Conservation (phyloP, 2,113 vertebrate species). For the Eudorcas thomsonii region DNA sequence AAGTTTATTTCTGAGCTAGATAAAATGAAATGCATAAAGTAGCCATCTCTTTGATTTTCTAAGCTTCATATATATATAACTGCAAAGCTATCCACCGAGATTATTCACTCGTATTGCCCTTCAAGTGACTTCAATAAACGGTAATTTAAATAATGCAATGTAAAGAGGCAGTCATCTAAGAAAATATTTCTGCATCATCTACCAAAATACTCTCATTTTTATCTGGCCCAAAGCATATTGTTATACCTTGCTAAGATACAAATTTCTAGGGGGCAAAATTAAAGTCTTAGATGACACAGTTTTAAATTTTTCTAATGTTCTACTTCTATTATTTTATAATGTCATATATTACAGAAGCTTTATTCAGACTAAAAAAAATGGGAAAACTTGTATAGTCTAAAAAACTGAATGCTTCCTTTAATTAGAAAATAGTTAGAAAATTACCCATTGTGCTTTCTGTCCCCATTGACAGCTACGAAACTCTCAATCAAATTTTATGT, state of each 20-base stretch:
- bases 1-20: constrained; percentile 12
- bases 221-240: not conserved
- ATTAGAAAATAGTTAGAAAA: not conserved
- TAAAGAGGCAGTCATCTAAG: not conserved
- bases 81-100: not conserved
- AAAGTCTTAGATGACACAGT: not conserved
- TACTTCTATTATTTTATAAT: not conserved
- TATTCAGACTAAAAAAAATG: not conserved
- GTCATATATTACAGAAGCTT: not conserved
- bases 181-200: not conserved
- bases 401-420: not conserved
- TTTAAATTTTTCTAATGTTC: not conserved
- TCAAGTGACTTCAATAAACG: not conserved
- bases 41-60: not conserved
- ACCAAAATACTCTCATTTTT: not conserved
- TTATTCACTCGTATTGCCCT: not conserved
- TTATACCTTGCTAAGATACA: not conserved
- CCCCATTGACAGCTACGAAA: not conserved
- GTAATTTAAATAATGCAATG: constrained; percentile 2
- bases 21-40: not conserved
- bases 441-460: not conserved
- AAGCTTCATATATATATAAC: not conserved
- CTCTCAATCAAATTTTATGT: not conserved
- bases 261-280: not conserved
- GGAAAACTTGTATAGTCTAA: not conserved